phyloP scores from a whole-genome alignment of 2,888 invertebrate genomes.

The Eristalis intricaria region DNA sequence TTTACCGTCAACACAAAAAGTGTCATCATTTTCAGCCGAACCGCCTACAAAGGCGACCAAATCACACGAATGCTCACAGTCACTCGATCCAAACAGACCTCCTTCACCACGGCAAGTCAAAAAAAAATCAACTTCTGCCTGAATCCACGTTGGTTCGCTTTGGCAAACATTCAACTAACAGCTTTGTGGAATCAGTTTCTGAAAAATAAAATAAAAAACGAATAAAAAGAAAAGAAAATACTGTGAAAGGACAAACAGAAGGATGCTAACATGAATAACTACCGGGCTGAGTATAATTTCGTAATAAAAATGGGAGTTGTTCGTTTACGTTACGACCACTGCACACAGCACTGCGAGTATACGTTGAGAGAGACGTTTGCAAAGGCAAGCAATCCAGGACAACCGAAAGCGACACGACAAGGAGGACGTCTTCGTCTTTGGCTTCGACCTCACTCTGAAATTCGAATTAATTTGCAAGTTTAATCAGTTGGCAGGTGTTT shows the following conservation, averaged over 20 bases:
- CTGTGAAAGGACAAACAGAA: constrained; percentile 49
- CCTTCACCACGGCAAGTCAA: background rate
- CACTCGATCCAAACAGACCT: background rate
- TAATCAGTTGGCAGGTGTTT: constrained; percentile 77
- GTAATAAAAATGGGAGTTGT: constrained; percentile 66
- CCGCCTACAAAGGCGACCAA: constrained; percentile 54
- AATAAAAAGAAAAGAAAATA: constrained; percentile 6
- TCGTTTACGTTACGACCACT: constrained; percentile 55
- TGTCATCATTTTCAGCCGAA: constrained; percentile 62
- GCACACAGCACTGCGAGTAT: background rate
- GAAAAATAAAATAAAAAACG: background rate
- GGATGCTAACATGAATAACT: constrained; percentile 71
- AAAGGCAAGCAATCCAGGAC: background rate
- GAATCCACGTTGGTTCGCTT: constrained; percentile 39
- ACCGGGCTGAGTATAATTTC: constrained; percentile 64
- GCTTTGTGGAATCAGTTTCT: constrained; percentile 65
- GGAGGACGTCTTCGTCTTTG: constrained; percentile 37
- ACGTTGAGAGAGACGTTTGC: background rate
- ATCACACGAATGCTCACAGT: background rate
- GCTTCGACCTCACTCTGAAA: constrained; percentile 76
- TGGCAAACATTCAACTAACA: constrained; percentile 71
- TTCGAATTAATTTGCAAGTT: constrained; percentile 80
- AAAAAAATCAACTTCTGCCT: constrained; percentile 16
- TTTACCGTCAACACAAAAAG: constrained; percentile 68
- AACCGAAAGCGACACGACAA: background rate